Evolutionary conservation across 2,113 vertebrate genomes (phyloP), one percentile per base, ranked within the genome.

Genomic region (Ameiurus melas): DNA sequence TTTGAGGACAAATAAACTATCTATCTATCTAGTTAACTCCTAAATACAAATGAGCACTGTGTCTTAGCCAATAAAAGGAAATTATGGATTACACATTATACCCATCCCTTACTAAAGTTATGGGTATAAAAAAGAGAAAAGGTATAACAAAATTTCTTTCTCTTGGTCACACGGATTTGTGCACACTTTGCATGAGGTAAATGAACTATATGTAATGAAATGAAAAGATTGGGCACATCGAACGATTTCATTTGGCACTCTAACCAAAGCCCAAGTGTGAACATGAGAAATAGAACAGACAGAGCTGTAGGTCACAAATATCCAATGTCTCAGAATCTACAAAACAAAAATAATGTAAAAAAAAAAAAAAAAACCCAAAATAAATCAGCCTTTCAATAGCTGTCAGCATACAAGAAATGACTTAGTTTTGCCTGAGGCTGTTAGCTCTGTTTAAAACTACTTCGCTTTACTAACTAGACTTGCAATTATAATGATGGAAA

Each of bases 241-340:
- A 12, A 10, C 14, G 33, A 66, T 68, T 30, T 43, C 51, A 85
- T 22, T 36, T 20, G 2, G 53, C 36, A 13, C 51, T 39, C 7
- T 66, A 70, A 22, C 19, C 22, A 47, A 47, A 77, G 39, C 39
- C 2, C 1, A 75, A 75, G 36, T 43, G 71, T 75, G 25, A 20
- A 39, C 22, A 5, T 39, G 36, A 62, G 85, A 85, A 75, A 87
- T 22, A 70, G 57, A 39, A 84, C 53, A 57, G 30, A 87, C 57
- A 36, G 43, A 57, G 33, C 78, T 64, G 43, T 83, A 84, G 88
- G 88, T 82, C 20, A 78, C 84, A 86, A 78, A 90, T 89, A 89
- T 87, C 85, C 43, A 62, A 55, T 91, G 88, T 87, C 86, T 71
- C 14, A 22, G 80, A 73, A 71, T 82, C 75, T 78, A 3, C 22